Evolutionary conservation across 2,113 vertebrate species (phyloP), one percentile per base, ranked within the genome.

Genomic region (Enhydra lutris): DNA sequence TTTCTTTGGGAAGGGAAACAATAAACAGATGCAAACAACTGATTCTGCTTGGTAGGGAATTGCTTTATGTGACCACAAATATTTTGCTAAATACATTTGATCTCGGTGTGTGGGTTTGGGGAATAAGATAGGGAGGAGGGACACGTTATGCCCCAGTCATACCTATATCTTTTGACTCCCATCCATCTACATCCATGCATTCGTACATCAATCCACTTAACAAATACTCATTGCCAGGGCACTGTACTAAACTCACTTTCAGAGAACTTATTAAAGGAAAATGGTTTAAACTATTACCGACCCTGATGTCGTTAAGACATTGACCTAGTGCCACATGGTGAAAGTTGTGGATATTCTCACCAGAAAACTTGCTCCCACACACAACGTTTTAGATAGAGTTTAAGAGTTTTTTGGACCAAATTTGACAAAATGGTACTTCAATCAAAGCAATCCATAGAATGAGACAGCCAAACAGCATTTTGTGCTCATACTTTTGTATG

Each of bases 391-490:
- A 24, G 29, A 90, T 55, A 79, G 5, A 76, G 29, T 76, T 95
- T 24, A 52, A 69, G 45, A 96, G 84, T 52, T 94, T 71, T 50
- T 47, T 45, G 12, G 18, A 89, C 3, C 86, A 94, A 95, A 84
- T 83, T 71, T 55, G 86, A 85, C 50, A 97, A 96, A 96, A 83
- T 52, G 29, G 11, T 78, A 73, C 90, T 95, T 92, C 52, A 87
- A 94, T 78, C 95, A 94, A 92, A 92, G 29, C n/a, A 80, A 65
- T n/a, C 65, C 11, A 34, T 47, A 83, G 47, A 97, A 74, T 81
- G 47, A 89, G 73, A 95, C 4, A n/a, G 14, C 7, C 45, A 96
- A 95, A 91, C 80, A 50, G 23, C 26, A 87, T 91, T 85, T 73
- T 57, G 39, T 90, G 34, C 71, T 90, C 36, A 67, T 74, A 61